A percentile compares a stretch with the other conserved stretches of the same genome.
phyloP scores from a whole-genome alignment of 2,113 vertebrate genomes.

The Monopterus albus region DNA sequence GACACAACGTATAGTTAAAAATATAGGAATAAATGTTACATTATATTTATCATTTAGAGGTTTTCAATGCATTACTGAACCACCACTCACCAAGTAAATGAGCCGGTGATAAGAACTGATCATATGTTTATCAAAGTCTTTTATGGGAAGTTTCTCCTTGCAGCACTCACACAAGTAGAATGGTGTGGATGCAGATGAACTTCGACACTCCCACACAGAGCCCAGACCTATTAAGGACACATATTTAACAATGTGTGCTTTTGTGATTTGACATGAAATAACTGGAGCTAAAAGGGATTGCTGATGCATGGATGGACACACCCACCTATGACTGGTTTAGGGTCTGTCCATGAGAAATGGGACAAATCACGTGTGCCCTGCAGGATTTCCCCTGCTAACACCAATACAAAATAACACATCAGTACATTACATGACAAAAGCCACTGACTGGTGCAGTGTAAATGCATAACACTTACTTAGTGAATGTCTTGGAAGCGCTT shows the following conservation, averaged over 20 bases:
- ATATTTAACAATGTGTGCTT: not conserved
- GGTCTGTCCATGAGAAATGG: constrained; percentile 19
- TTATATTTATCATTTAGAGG: not conserved
- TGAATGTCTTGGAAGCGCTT: not conserved
- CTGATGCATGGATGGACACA: not conserved
- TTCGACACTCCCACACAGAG: constrained; percentile 62
- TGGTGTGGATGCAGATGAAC: not conserved
- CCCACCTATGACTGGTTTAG: constrained; percentile 54
- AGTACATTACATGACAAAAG: not conserved
- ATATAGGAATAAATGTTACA: not conserved
- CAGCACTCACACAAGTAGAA: constrained; percentile 74
- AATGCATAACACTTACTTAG: constrained; percentile 4
- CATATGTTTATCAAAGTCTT: constrained; percentile 53
- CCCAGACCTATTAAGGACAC: constrained; percentile 49
- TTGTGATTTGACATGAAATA: not conserved
- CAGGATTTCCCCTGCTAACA: constrained; percentile 35
- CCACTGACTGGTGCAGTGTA: not conserved
- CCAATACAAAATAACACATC: not conserved
- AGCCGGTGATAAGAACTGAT: constrained; percentile 22
- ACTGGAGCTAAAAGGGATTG: not conserved
- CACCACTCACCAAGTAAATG: constrained; percentile 46
- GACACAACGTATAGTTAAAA: not conserved
- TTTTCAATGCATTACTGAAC: not conserved
- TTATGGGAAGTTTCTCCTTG: not conserved
- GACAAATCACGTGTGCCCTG: constrained; percentile 32